phyloP scores from a whole-genome alignment of 2,797 vertebrate genomes.

The Loriculus beryllinus region DNA sequence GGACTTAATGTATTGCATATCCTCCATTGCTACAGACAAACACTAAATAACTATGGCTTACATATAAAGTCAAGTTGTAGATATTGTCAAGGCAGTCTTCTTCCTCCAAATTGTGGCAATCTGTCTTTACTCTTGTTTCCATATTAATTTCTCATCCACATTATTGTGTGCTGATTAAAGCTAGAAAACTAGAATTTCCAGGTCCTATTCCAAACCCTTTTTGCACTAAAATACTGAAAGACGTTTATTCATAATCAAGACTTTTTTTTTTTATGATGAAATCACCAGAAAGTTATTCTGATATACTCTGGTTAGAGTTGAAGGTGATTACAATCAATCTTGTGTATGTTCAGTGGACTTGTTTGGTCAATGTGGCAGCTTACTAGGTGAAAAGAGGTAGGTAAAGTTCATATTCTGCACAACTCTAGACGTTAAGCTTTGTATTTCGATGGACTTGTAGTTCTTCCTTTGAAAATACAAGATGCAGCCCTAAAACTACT shows the following conservation, averaged over 20 bases:
- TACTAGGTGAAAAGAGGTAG: neutral
- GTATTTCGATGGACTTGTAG: neutral
- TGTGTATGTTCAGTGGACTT: neutral
- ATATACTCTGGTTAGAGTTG: neutral
- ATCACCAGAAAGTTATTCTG: neutral
- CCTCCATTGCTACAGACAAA: neutral
- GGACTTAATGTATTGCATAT: neutral
- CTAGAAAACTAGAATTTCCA: neutral
- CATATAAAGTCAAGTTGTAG: neutral
- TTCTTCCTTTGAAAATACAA: neutral
- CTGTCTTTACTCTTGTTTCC: neutral
- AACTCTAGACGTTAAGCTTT: neutral
- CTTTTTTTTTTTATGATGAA: neutral
- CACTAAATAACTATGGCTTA: neutral
- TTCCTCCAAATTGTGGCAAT: neutral
- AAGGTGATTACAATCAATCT: neutral
- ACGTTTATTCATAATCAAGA: neutral
- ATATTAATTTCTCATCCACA: neutral
- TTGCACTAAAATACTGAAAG: neutral
- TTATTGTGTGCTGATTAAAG: neutral
- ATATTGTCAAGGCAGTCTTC: constrained; percentile 21
- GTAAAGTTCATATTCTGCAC: neutral
- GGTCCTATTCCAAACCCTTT: neutral
- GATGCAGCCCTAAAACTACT: neutral
- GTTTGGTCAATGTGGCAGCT: neutral